Base-by-base conservation (phyloP, 1,140 invertebrate species). In the Brachionus plicatilis region DNA sequence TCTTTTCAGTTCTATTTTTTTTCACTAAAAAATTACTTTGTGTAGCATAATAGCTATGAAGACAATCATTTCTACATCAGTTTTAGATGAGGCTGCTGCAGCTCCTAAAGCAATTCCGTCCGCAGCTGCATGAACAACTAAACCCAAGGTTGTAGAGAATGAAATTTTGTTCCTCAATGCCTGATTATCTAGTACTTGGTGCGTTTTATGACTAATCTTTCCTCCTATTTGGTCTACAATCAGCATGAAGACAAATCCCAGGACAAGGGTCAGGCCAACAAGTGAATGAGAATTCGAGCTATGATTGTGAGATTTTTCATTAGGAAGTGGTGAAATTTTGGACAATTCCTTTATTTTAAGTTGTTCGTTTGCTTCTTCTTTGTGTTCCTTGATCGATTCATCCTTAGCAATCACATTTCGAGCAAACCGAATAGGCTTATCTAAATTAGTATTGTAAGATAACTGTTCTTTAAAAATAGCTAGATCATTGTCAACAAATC, bases 21-120 rank as follows among this genome's bases (percentile, higher is more conserved):
- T 66, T 66, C 33, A 37, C 4, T 29, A 27, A 66, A 66, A 66
- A 66, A 37, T 33, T 68, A 94, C 93, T 91, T 99, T 99, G 88
- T 99, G 97, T 14, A 99, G 90, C 96, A 99, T 99, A 85, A 99
- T 99, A 29, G 97, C 97, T 37, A 91, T 84, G 89, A 99, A 99
- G 20, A 99, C 96, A 85, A 99, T 97, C 87, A 97, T 93, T 91
- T 99, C 97, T 3, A 99, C 95, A 87, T 98, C 96, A 20, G 95
- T 92, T 87, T 98, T 95, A 5, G 94, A 94, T 0, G 96, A 96
- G 0, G 95, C 95, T 0, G 96, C 96, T 1, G 97, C 97, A 27
- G 96, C 96, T 66, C 97, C 97, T 12, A 99, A 89, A 2, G 97
- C 97, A 47, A 99, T 93, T 29, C 97, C 97, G 91, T 99, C 97